Evolutionary conservation across 1,140 invertebrate genomes (phyloP).

Genomic region (Periplaneta americana): DNA sequence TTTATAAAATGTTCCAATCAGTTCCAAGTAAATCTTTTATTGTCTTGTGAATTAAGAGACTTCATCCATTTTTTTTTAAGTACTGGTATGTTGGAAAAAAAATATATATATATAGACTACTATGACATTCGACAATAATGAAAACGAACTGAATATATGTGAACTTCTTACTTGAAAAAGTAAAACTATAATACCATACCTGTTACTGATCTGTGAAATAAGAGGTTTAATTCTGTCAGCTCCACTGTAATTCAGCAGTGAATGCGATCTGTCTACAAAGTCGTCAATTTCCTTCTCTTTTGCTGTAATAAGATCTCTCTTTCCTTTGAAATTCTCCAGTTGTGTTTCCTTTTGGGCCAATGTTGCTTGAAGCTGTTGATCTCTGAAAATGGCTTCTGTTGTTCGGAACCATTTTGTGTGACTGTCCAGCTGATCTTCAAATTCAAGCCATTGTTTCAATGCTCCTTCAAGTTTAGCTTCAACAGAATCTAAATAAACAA

Average conservation of each 20-base stretch:
- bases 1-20: no score
- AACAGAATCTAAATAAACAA: conserved; percentile 1
- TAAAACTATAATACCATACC: no score
- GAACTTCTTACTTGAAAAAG: no score
- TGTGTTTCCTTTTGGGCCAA: conserved; percentile 74
- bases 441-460: conserved; percentile 79
- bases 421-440: conserved; percentile 72
- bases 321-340: conserved; percentile 63
- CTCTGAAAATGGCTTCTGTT: conserved; percentile 76
- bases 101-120: no score
- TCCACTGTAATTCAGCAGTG: conserved; percentile 73
- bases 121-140: no score
- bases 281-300: conserved; percentile 80
- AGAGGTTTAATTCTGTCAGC: conserved; percentile 82
- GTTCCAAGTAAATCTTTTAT: no score
- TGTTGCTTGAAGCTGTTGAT: conserved; percentile 75
- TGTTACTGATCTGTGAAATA: conserved; percentile 82
- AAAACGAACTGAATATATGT: no score
- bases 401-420: conserved; percentile 80
- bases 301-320: conserved; percentile 64
- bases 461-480: conserved; percentile 56
- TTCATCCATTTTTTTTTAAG: no score
- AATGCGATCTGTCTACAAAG: conserved; percentile 87
- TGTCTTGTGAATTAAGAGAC: no score
- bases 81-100: no score